These are phyloP conservation scores for Xenopus petersii DNA, from an alignment of 2,797 vertebrate genomes.

Conservation along the genomic window DNA sequence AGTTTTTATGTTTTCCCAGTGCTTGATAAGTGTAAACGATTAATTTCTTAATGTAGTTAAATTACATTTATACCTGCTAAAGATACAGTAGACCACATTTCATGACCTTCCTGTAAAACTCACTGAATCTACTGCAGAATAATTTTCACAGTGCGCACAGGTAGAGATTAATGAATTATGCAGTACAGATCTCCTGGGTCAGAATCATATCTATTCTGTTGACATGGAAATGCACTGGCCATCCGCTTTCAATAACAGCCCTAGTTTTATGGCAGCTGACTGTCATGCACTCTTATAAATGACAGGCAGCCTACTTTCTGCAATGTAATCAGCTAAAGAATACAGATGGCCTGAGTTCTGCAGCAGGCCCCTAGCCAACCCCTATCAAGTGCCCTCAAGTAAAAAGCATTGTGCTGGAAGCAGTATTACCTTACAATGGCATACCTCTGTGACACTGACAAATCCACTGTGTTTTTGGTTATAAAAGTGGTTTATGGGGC, in stretches of 20 bases:
- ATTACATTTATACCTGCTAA: too few species aligned
- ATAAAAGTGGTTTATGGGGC: conserved; percentile 40
- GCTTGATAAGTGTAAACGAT: too few species aligned
- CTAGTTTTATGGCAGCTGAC: conserved; percentile 29
- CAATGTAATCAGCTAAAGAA: conserved; percentile 29
- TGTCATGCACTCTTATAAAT: conserved; percentile 31
- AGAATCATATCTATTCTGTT: not conserved
- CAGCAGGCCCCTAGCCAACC: conserved; percentile 25
- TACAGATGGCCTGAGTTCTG: conserved; percentile 34
- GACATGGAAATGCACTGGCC: not conserved
- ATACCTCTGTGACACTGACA: conserved; percentile 25
- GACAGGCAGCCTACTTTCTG: conserved; percentile 12
- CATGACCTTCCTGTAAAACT: too few species aligned
- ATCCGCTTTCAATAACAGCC: conserved; percentile 18
- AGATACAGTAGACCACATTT: too few species aligned
- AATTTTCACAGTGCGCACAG: too few species aligned
- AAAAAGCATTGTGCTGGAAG: conserved; percentile 25
- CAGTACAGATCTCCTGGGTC: not conserved
- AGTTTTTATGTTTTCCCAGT: too few species aligned
- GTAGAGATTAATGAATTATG: not conserved
- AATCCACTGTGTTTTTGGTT: conserved; percentile 27
- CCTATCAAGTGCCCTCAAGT: conserved; percentile 14
- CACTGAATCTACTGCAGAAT: too few species aligned
- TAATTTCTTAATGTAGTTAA: too few species aligned
- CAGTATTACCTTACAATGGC: conserved; percentile 5